Evolutionary conservation across 2,113 vertebrate genomes (phyloP).

Genomic region (Notiomystis cincta): DNA sequence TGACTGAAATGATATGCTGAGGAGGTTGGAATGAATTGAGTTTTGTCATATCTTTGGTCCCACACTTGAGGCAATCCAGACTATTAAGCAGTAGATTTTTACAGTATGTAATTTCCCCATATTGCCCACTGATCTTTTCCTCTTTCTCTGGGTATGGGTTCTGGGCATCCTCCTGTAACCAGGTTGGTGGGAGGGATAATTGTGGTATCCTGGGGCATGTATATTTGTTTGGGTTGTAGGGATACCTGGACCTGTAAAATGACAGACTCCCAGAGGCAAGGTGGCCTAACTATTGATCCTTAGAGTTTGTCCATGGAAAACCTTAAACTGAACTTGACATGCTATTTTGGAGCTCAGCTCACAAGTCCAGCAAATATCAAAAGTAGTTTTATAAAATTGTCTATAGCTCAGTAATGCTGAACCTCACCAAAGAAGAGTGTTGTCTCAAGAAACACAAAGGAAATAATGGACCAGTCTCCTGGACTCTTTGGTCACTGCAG

Average conservation of each 20-base stretch:
- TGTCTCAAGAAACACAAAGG: not conserved
- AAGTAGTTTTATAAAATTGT: not conserved
- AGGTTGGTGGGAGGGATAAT: not conserved
- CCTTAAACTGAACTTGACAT: not conserved
- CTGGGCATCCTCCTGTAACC: not conserved
- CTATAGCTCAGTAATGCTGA: not conserved
- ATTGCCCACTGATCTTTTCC: not conserved
- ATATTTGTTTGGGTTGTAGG: not conserved
- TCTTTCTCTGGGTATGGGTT: not conserved
- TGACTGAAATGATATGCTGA: not conserved
- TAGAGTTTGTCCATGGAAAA: not conserved
- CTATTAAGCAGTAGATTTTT: not conserved
- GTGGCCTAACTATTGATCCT: not conserved
- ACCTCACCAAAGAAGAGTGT: not conserved
- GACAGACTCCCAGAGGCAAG: not conserved
- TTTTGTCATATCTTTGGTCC: not conserved
- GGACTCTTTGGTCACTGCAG: not conserved
- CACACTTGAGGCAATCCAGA: not conserved
- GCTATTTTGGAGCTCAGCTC: not conserved
- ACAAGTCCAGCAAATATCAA: not conserved
- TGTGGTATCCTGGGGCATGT: not conserved
- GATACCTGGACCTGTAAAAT: not conserved
- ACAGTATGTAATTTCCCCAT: not conserved
- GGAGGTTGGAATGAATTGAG: not conserved
- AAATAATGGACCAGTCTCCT: not conserved